Conservation (phyloP, 1,140 invertebrate species). For the Drosophila sturtevanti region DNA sequence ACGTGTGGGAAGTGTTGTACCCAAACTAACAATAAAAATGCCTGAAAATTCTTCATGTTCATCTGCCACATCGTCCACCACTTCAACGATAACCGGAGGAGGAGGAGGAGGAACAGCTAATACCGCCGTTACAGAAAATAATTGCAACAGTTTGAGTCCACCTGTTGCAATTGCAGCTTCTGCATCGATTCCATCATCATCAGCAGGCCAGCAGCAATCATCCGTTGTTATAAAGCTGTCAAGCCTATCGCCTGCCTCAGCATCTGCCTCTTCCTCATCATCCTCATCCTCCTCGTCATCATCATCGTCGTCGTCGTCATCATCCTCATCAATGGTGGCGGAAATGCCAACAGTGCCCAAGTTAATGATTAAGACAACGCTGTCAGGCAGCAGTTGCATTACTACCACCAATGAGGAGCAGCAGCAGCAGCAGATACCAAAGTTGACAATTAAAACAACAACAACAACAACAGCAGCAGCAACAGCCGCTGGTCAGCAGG, state of each 20-base stretch:
- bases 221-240: constrained; percentile 44
- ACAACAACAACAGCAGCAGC: neutral
- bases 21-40: constrained; percentile 79
- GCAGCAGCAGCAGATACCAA: constrained; percentile 65
- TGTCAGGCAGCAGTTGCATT: constrained; percentile 57
- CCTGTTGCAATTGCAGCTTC: constrained; percentile 9
- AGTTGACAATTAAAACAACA: constrained; percentile 71
- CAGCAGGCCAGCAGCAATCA: constrained; percentile 11
- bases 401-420: constrained; percentile 20
- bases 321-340: constrained; percentile 18
- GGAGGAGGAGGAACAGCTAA: no score
- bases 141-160: constrained; percentile 10
- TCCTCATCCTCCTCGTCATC: constrained; percentile 54
- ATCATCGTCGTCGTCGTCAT: constrained; percentile 31
- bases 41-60: constrained; percentile 46
- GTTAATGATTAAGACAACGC: constrained; percentile 77
- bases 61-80: constrained; percentile 20
- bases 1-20: constrained; percentile 68
- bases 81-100: neutral
- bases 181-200: constrained; percentile 20
- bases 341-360: constrained; percentile 67
- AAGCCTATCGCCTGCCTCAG: constrained; percentile 65
- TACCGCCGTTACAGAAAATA: neutral
- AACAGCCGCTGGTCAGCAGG: constrained; percentile 11
- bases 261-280: constrained; percentile 56